Base-by-base conservation (phyloP, 2,113 vertebrate species). In the Carassius carassius region DNA sequence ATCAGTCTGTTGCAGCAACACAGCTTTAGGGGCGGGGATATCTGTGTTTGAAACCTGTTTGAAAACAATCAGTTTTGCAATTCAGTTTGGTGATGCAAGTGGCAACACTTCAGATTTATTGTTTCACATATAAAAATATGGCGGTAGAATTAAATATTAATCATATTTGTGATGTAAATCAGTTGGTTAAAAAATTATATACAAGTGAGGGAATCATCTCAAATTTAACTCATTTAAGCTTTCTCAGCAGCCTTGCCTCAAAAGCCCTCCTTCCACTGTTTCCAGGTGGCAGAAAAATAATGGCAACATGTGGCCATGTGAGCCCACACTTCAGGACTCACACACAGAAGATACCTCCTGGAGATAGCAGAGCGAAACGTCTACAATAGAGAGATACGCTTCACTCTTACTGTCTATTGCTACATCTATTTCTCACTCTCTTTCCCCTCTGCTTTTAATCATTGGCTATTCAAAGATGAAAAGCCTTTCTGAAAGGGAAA, bases 211-310 rank as follows among this genome's bases (percentile, higher is more conserved):
- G 62, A 32, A 11, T 19, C 16, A 16, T 73, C 67, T 76, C n/a
- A n/a, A 75, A 87, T 56, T 84, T 16, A 87, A 81, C 58, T 76
- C 82, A 19, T 84, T 81, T 81, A 76, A 75, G 76, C 70, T 25
- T 2, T 14, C 35, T 84, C 70, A 60, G 58, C 35, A 49, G 72
- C 47, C 29, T 35, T 69, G 74, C 13, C n/a, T 23, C 60, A 41
- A 56, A 63, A 29, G 13, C 65, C 47, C 76, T 32, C 6, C 6
- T 47, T 13, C 49, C 16, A 32, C n/a, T 3, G 35, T 41, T 41
- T 41, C 41, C 41, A 41, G 41, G 41, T 41, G 41, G 7, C 41
- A 41, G 41, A 8, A 23, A 82, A 56, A 60, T n/a, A 83, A 44
- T 3, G 29, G 62, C n/a, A 60, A 60, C 69, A 75, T 25, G 58